Evolutionary conservation across 2,113 vertebrate species (phyloP), one percentile per base, ranked within the genome.

Genomic region (Pithys albifrons): DNA sequence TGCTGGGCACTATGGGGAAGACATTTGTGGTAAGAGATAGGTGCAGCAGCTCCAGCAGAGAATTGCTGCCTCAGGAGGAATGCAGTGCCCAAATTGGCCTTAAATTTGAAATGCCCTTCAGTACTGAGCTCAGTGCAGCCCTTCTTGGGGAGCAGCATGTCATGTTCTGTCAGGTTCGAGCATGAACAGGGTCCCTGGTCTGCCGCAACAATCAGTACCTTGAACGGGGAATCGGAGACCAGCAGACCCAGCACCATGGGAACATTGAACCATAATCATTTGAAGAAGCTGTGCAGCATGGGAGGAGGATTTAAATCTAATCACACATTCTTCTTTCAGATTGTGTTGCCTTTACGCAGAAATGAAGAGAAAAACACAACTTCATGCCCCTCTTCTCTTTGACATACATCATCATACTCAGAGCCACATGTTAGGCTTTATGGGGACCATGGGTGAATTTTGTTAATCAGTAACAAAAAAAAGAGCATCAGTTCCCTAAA

Each of bases 201-300:
- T 92, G 49, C 74, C 67, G 19, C 51, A 80, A 0, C 55, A 22
- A 2, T 85, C 55, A 13, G 9, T 59, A 45, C 27, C 24, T 66
- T 5, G 1, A 87, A 29, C 43, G 74, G 78, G 70, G 85, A 72
- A 19, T 31, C 49, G 46, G 84, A n/a, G 8, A 46, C 35, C 55
- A 77, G 73, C 73, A 77, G 54, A 51, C 43, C 7, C 67, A 82
- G 69, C 57, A 24, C 52, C 2, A 0, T 1, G 1, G 76, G 62
- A 67, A 0, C 70, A 35, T 7, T 27, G 43, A 67, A 43, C 65
- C 7, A 0, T 10, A 6, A 3, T 12, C 2, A 17, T 57, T 57
- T 55, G 28, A 43, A 83, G 74, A 49, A 85, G 54, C 72, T 77
- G 29, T 61, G 64, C 48, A 74, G 10, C 7, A 7, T 80, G 20